Evolutionary conservation across 2,888 invertebrate species (phyloP).

Genomic region (Eupeodes luniger): DNA sequence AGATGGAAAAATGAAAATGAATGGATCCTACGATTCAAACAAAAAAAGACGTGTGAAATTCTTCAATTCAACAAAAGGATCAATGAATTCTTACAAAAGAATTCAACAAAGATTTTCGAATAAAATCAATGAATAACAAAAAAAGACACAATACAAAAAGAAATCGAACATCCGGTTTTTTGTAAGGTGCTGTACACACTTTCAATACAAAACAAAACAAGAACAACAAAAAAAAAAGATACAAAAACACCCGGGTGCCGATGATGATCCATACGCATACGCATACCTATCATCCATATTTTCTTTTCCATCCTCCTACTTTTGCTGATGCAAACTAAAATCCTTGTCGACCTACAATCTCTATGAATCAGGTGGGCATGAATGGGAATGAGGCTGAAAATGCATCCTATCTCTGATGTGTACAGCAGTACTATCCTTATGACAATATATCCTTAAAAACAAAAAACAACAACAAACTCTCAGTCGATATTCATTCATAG

Average conservation of each 20-base stretch:
- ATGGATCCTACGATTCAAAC: constrained; percentile 14
- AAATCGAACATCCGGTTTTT: constrained; percentile 70
- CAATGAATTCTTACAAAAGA: constrained; percentile 63
- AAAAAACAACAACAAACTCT: constrained; percentile 22
- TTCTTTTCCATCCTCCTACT: constrained; percentile 42
- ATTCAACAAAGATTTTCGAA: constrained; percentile 39
- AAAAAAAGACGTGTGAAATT: constrained; percentile 73
- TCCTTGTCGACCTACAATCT: constrained; percentile 13
- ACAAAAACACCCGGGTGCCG: constrained; percentile 37
- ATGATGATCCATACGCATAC: constrained; percentile 6
- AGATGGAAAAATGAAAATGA: constrained; percentile 31
- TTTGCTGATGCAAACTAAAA: background rate
- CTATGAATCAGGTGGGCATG: constrained; percentile 57
- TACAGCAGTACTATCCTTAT: background rate
- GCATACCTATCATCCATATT: too few species aligned
- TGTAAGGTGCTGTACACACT: constrained; percentile 53
- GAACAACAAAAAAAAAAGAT: constrained; percentile 6
- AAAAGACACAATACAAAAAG: constrained; percentile 21
- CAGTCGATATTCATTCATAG: constrained; percentile 61
- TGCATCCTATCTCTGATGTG: constrained; percentile 34
- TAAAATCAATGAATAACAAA: constrained; percentile 39
- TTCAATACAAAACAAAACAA: constrained; percentile 12
- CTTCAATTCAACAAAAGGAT: constrained; percentile 70
- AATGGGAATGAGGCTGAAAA: constrained; percentile 41
- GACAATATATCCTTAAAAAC: constrained; percentile 41